Conservation (phyloP, 1,140 invertebrate genomes). For the Galendromus occidentalis region DNA sequence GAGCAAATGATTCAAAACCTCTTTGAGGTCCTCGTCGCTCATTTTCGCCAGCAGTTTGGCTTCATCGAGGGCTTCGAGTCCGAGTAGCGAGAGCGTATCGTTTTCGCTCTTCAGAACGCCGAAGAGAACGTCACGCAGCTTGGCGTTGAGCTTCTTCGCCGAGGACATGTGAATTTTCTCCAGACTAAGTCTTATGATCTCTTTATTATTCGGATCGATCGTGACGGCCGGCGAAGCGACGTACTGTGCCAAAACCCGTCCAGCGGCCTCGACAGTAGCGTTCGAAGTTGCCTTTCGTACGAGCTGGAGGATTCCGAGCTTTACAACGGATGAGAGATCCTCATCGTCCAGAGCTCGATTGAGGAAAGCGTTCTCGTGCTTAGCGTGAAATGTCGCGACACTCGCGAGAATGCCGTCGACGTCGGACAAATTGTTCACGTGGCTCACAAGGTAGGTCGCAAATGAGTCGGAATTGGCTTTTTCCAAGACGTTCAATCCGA, state of each 20-base stretch:
- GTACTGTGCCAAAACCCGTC: not conserved
- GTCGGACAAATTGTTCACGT: not conserved
- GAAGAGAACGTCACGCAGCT: not conserved
- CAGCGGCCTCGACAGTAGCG: not conserved
- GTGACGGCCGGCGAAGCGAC: not conserved
- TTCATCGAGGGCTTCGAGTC: not conserved
- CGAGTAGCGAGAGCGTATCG: not conserved
- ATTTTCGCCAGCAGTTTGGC: not conserved
- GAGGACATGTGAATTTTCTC: not conserved
- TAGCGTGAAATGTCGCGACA: not conserved
- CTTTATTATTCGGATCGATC: not conserved
- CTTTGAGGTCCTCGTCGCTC: not conserved
- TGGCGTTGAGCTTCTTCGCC: not conserved
- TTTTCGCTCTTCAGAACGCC: not conserved
- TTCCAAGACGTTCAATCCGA: not conserved
- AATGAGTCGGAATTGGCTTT: not conserved
- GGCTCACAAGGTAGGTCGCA: not conserved
- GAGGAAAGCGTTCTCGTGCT: not conserved
- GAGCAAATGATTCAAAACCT: not conserved
- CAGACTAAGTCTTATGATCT: not conserved
- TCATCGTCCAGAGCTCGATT: not conserved
- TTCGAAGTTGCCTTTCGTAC: not conserved
- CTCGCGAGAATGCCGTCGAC: not conserved
- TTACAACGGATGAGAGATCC: not conserved
- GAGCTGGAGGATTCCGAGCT: not conserved